Percentiles rank a stretch among this genome's conserved stretches.
These are phyloP conservation scores for Epinotia bilunana DNA, from an alignment of 2,888 invertebrate genomes.

Conservation along the genomic window DNA sequence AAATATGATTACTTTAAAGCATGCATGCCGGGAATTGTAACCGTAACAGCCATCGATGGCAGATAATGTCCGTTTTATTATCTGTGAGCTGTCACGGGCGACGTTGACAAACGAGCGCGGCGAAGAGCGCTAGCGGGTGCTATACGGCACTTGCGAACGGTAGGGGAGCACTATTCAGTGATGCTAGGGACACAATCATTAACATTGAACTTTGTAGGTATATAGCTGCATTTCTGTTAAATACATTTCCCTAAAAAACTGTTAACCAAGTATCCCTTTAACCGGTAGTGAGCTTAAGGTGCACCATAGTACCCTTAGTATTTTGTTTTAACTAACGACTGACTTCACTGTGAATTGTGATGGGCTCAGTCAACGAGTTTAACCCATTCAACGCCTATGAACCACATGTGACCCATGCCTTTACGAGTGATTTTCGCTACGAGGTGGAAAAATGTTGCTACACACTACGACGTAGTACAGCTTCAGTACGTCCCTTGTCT, in stretches of 20 bases:
- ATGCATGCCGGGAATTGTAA: not conserved
- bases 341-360: not conserved
- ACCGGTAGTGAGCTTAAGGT: no score
- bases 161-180: not conserved
- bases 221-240: no score
- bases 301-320: no score
- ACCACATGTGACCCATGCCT: no score
- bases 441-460: no score
- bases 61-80: slow-evolving; percentile 64
- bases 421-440: no score
- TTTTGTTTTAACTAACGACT: not conserved
- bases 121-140: slow-evolving; percentile 12
- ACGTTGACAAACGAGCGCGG: slow-evolving; percentile 62
- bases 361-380: not conserved
- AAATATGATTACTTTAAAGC: slow-evolving; percentile 13
- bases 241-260: no score
- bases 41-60: slow-evolving; percentile 50
- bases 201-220: no score
- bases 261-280: no score
- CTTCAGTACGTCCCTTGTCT: not conserved
- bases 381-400: not conserved
- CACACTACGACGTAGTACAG: no score
- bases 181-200: not conserved
- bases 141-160: not conserved
- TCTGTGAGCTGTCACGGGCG: slow-evolving; percentile 57